phyloP scores from a whole-genome alignment of 2,888 invertebrate species.

The Lochmaea crataegi region DNA sequence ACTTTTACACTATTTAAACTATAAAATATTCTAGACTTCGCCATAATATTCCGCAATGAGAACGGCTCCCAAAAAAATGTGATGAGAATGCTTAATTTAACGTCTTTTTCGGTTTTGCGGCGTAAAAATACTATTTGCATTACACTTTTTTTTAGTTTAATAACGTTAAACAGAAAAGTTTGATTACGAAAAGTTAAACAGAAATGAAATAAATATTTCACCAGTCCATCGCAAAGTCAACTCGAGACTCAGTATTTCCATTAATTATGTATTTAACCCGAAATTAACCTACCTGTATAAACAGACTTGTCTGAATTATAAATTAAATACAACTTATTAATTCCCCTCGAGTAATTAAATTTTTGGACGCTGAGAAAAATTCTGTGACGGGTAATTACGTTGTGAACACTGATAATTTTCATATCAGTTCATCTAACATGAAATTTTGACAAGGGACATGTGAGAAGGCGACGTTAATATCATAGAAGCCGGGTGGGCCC shows the following conservation, averaged over 20 bases:
- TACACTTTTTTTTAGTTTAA: background rate
- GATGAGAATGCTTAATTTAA: no score
- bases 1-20: no score
- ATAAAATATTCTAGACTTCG: no score
- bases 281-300: background rate
- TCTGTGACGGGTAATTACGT: conserved; percentile 40
- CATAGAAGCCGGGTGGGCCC: conserved; percentile 39
- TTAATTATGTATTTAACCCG: conserved; percentile 2
- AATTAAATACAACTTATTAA: conserved; percentile 31
- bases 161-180: conserved; percentile 1
- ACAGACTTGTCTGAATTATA: background rate
- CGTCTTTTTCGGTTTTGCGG: no score
- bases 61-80: no score
- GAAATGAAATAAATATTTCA: background rate
- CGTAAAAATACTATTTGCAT: no score
- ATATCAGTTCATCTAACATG: conserved; percentile 45
- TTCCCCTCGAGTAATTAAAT: conserved; percentile 36
- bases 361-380: conserved; percentile 33
- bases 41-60: no score
- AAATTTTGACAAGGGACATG: conserved; percentile 42
- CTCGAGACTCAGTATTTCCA: background rate
- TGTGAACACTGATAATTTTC: conserved; percentile 38
- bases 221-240: background rate
- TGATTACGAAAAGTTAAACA: conserved; percentile 2
- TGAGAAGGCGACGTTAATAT: conserved; percentile 43